Conservation (phyloP, 1,140 invertebrate genomes). For the Bradynema listronoti region DNA sequence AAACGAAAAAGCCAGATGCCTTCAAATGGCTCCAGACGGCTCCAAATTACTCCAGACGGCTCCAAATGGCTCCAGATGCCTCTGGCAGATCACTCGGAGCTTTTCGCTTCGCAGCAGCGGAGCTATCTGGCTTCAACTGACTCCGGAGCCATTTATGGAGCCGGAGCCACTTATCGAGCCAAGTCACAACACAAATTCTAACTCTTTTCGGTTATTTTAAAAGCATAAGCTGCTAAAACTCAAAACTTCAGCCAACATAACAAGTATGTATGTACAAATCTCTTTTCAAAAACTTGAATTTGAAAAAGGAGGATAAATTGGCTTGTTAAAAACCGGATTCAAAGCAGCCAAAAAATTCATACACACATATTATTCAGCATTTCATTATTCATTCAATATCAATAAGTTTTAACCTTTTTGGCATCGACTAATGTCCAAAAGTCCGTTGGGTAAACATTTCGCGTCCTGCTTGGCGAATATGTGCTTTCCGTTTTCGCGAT, state of each 20-base stretch:
- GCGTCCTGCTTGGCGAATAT: constrained; percentile 23
- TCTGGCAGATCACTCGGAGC: no score
- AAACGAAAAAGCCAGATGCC: no score
- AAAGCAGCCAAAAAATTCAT: neutral
- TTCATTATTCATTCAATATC: neutral
- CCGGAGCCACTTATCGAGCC: no score
- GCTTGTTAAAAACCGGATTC: neutral
- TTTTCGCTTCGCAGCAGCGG: no score
- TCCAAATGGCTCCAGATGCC: no score
- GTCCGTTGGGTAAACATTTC: constrained; percentile 34
- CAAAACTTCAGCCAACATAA: neutral
- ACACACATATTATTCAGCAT: neutral
- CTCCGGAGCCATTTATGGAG: no score
- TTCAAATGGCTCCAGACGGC: no score
- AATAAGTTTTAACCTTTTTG: constrained; percentile 33
- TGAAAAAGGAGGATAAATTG: neutral
- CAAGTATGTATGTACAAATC: neutral
- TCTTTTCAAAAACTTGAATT: neutral
- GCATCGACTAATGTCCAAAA: constrained; percentile 46
- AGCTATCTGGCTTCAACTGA: no score
- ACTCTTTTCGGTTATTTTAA: no score
- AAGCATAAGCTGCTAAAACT: neutral
- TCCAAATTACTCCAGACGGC: no score
- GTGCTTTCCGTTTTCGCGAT: constrained; percentile 23
- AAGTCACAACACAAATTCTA: no score